Base-by-base conservation (phyloP, 2,797 vertebrate species). In the Siniperca scherzeri region DNA sequence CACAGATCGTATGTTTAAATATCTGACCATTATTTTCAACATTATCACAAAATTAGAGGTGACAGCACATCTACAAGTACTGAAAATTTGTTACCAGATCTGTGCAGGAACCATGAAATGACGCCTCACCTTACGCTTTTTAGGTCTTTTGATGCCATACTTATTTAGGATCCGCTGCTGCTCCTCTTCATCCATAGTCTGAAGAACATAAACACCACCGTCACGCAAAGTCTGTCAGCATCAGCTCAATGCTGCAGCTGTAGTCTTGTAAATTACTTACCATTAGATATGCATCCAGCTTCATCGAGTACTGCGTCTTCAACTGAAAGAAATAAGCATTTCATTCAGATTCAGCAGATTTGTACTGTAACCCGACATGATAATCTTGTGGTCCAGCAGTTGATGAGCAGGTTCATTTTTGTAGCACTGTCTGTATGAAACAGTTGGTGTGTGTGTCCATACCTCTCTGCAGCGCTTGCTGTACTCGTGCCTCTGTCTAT, bases 321-420 rank as follows among this genome's bases (percentile, higher is more conserved):
- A 93, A 6, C 94, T 94, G 78, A 74, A 89, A 89, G 12, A 77
- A 62, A 81, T 7, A 1, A 71, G 17, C 1, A 44, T 65, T 71
- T 4, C 11, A 50, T 44, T 77, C 2, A 56, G 33, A 69, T 64
- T 59, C 2, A 36, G 2, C 0, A 7, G 2, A 74, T 17, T 78
- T 38, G 44, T 19, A 33, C n/a, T 8, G 11, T 5, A n/a, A 65
- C 4, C 3, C 3, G 1, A 5, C 1, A 10, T 56, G 13, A 33
- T 21, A 33, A 27, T 38, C 10, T 33, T 62, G 16, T 57, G 3
- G 9, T 36, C 3, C 21, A 55, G 44, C 52, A 55, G 40, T 7
- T 71, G 22, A n/a, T 46, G 27, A 33, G 11, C n/a, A 36, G 17
- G 22, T 5, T 66, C 7, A 7, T 22, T 17, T 53, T 74, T 61